phyloP scores from a whole-genome alignment of 2,888 invertebrate species.

The Chymomyza procnemis region DNA sequence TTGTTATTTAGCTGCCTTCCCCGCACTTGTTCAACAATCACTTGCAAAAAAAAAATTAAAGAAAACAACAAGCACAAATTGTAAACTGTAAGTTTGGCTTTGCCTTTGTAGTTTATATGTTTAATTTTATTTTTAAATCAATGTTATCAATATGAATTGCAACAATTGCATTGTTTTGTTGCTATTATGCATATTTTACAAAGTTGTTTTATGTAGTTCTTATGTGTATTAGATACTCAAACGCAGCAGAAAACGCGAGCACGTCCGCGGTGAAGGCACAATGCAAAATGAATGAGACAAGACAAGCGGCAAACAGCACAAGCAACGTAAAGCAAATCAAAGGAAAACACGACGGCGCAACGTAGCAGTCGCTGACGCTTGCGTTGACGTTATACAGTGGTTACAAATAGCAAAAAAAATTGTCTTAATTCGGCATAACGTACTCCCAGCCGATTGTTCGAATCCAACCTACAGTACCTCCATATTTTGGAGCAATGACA shows the following conservation, averaged over 20 bases:
- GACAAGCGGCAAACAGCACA: conserved; percentile 19
- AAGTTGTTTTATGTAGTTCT: background rate
- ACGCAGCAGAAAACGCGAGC: conserved; percentile 26
- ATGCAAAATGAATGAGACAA: conserved; percentile 60
- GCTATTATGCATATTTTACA: background rate
- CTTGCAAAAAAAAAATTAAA: conserved; percentile 13
- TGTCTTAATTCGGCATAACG: too few relatives aligned
- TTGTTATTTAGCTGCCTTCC: conserved; percentile 34
- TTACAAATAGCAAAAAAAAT: too few relatives aligned
- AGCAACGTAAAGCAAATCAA: background rate
- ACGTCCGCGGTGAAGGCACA: conserved; percentile 66
- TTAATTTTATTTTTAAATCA: too few relatives aligned
- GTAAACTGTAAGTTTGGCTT: background rate
- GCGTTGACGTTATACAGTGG: background rate
- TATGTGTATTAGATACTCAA: conserved; percentile 8
- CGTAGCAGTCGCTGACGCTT: background rate
- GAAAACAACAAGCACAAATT: conserved; percentile 4
- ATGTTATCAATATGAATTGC: background rate
- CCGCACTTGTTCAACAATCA: conserved; percentile 46
- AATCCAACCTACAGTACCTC: too few relatives aligned
- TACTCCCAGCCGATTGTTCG: too few relatives aligned
- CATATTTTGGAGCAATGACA: too few relatives aligned
- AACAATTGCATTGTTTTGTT: background rate
- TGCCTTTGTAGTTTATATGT: background rate
- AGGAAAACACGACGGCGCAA: conserved; percentile 15